Percentiles rank a stretch among this genome's conserved stretches.
phyloP scores from a whole-genome alignment of 2,797 vertebrate species.

The Bovichtus diacanthus region DNA sequence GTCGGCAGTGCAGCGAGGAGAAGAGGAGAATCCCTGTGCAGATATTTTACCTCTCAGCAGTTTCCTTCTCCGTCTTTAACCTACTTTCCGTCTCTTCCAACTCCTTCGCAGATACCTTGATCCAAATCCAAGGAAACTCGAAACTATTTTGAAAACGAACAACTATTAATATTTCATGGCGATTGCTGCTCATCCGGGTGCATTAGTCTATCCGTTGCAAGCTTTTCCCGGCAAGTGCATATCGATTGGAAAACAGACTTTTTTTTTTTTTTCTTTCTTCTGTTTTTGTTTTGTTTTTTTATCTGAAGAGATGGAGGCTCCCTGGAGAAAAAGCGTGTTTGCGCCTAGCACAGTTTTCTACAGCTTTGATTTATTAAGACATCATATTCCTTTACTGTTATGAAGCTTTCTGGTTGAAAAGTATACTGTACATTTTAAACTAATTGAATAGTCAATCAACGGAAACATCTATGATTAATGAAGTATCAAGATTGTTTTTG shows the following conservation, averaged over 20 bases:
- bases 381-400: background rate
- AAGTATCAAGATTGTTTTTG: background rate
- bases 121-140: slow-evolving; percentile 37
- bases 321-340: background rate
- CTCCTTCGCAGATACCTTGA: slow-evolving; percentile 44
- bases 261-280: slow-evolving; percentile 12
- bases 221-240: slow-evolving; percentile 32
- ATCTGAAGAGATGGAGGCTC: background rate
- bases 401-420: background rate
- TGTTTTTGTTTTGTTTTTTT: background rate
- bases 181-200: slow-evolving; percentile 21
- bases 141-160: slow-evolving; percentile 30
- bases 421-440: background rate
- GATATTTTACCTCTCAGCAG: slow-evolving; percentile 62
- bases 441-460: background rate
- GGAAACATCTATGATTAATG: background rate
- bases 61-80: slow-evolving; percentile 54
- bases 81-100: slow-evolving; percentile 50
- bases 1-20: slow-evolving; percentile 55
- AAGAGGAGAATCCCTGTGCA: slow-evolving; percentile 60
- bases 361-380: slow-evolving; percentile 6
- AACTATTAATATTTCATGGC: slow-evolving; percentile 63
- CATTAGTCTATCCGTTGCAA: slow-evolving; percentile 43
- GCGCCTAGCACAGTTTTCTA: background rate
- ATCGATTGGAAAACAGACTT: slow-evolving; percentile 38